Percentiles rank a stretch among this genome's conserved stretches.
Evolutionary conservation across 2,888 invertebrate genomes (phyloP).

Genomic region (Epsilonema sp.): DNA sequence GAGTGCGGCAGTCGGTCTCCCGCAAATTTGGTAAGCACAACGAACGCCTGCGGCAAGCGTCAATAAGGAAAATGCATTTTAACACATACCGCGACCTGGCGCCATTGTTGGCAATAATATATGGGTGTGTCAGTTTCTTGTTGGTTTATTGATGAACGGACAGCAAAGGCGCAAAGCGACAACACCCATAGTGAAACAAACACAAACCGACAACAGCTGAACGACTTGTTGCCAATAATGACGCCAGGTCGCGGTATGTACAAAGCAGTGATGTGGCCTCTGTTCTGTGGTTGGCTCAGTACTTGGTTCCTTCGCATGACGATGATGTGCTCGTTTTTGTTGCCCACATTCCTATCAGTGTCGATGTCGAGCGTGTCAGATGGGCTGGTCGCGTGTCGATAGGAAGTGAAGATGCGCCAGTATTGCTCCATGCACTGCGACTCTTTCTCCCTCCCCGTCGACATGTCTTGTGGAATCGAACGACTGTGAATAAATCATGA

Average conservation of each 20-base stretch:
- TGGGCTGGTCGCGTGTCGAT: conserved; percentile 59
- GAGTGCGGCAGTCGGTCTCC: conserved; percentile 14
- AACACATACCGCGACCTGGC: too few relatives aligned
- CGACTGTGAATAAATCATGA: conserved; percentile 43
- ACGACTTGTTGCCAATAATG: too few relatives aligned
- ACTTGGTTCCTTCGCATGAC: conserved; percentile 66
- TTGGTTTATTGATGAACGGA: too few relatives aligned
- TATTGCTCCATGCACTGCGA: conserved; percentile 96
- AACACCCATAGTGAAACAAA: too few relatives aligned
- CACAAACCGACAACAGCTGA: too few relatives aligned
- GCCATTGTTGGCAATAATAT: too few relatives aligned
- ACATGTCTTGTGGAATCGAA: conserved; percentile 58
- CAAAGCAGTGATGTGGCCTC: too few relatives aligned
- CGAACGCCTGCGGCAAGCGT: conserved; percentile 15
- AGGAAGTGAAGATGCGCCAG: conserved; percentile 70
- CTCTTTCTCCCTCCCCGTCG: conserved; percentile 69
- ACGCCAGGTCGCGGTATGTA: too few relatives aligned
- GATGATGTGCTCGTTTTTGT: conserved; percentile 49
- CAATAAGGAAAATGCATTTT: too few relatives aligned
- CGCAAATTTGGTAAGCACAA: conserved; percentile 15
- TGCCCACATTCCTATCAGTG: conserved; percentile 16
- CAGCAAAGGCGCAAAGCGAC: too few relatives aligned
- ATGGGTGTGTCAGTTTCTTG: too few relatives aligned
- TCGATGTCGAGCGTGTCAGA: conserved; percentile 39
- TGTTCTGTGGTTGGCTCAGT: too few relatives aligned